Percentiles rank a stretch among this genome's conserved stretches.
Conservation (phyloP, 2,797 vertebrate genomes). For the Mus minutoides region DNA sequence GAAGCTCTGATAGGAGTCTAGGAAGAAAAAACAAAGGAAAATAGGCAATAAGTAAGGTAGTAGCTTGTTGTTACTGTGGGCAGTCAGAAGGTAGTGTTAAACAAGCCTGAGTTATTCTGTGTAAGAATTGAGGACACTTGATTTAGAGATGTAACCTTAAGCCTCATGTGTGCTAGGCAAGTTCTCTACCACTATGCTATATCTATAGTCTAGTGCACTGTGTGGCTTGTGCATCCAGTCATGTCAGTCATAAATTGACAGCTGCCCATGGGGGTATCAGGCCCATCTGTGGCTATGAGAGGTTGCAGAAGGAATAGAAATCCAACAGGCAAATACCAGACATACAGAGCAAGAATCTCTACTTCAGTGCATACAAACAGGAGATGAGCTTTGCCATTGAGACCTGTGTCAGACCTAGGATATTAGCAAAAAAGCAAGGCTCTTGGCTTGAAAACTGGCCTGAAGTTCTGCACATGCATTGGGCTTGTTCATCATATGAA, state of each 20-base stretch:
- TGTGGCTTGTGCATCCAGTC: not conserved
- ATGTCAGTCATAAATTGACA: not conserved
- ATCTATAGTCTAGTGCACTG: not conserved
- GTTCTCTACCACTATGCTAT: not conserved
- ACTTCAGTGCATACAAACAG: not conserved
- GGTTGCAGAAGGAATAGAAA: not conserved
- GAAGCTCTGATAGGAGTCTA: not conserved
- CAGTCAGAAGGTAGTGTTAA: not conserved
- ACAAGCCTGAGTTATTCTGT: not conserved
- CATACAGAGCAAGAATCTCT: not conserved
- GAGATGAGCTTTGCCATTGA: too few species aligned
- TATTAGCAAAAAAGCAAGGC: not conserved
- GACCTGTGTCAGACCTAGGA: not conserved
- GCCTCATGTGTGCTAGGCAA: not conserved
- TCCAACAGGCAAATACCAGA: not conserved
- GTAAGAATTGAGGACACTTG: not conserved
- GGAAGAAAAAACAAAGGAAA: not conserved
- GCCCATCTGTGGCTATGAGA: not conserved
- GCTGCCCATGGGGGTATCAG: not conserved
- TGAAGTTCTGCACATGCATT: not conserved
- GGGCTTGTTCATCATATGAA: conserved; percentile 33
- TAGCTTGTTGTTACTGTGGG: not conserved
- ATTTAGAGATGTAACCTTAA: not conserved
- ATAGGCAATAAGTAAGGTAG: not conserved
- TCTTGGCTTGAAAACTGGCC: conserved; percentile 24